phyloP scores from a whole-genome alignment of 2,888 invertebrate species.

The Tipula lateralis region DNA sequence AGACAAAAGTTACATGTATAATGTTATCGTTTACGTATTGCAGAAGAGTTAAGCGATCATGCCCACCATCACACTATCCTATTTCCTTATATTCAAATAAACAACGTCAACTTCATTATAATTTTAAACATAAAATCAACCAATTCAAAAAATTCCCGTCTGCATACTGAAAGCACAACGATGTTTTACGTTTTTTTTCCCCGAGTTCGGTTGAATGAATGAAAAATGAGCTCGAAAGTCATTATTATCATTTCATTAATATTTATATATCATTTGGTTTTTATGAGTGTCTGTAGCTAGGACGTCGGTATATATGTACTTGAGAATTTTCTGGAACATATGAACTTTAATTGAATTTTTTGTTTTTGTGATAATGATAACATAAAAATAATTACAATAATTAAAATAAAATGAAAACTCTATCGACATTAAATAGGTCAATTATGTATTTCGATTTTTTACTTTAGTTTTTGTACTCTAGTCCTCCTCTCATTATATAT shows the following conservation, averaged over 20 bases:
- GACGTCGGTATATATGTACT: neutral
- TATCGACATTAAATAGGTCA: neutral
- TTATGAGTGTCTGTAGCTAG: too few species aligned
- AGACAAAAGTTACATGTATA: too few species aligned
- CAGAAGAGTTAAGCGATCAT: too few species aligned
- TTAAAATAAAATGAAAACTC: neutral
- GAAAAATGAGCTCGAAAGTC: neutral
- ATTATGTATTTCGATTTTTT: neutral
- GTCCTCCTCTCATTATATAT: too few species aligned
- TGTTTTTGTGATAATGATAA: neutral
- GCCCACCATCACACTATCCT: too few species aligned
- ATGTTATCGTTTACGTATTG: too few species aligned
- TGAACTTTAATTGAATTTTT: neutral
- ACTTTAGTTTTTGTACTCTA: neutral
- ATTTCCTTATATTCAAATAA: too few species aligned
- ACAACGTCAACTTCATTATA: too few species aligned
- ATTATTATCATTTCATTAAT: neutral
- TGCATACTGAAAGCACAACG: too few species aligned
- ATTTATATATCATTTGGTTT: neutral
- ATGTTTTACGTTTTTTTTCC: neutral
- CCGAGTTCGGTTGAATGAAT: neutral
- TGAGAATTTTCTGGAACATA: neutral
- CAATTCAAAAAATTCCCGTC: too few species aligned
- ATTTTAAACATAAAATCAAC: too few species aligned
- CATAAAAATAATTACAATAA: neutral